Percentiles rank a stretch among this genome's conserved stretches.
Conservation (phyloP, 2,113 vertebrate genomes). For the Sphaerodactylus townsendi region DNA sequence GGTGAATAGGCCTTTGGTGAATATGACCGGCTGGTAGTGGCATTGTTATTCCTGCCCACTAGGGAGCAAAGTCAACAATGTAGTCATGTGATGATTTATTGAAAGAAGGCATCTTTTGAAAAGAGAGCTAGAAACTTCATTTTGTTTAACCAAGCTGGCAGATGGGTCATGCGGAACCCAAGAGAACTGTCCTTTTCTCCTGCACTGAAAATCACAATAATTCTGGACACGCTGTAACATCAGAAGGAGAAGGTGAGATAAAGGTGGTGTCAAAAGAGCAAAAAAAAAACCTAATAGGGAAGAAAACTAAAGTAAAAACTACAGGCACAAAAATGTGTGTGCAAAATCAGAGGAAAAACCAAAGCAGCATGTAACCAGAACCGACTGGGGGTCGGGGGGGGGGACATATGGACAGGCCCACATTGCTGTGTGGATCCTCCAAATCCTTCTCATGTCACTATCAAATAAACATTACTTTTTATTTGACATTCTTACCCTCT, state of each 20-base stretch:
- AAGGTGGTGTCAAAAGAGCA: too few relatives aligned
- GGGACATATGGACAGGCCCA: too few relatives aligned
- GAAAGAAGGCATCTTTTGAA: slow-evolving; percentile 23
- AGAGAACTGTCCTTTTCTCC: background rate
- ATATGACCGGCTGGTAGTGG: slow-evolving; percentile 12
- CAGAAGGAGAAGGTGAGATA: slow-evolving; percentile 17
- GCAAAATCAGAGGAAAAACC: too few relatives aligned
- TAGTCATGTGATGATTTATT: slow-evolving; percentile 16
- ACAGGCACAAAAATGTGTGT: too few relatives aligned
- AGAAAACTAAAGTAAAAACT: too few relatives aligned
- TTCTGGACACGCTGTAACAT: background rate
- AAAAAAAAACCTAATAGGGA: too few relatives aligned
- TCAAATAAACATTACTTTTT: too few relatives aligned
- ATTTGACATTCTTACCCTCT: too few relatives aligned
- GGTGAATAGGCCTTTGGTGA: slow-evolving; percentile 16
- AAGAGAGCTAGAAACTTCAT: background rate
- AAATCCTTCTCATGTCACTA: too few relatives aligned
- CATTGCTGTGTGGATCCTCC: too few relatives aligned
- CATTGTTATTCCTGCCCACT: slow-evolving; percentile 16
- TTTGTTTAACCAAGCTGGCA: slow-evolving; percentile 33
- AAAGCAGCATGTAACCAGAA: too few relatives aligned
- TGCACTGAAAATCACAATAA: slow-evolving; percentile 33
- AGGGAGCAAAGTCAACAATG: slow-evolving; percentile 32
- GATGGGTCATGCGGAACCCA: slow-evolving; percentile 40
- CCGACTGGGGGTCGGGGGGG: too few relatives aligned